phyloP scores from a whole-genome alignment of 1,140 invertebrate genomes.

The Drosophila mojavensis region DNA sequence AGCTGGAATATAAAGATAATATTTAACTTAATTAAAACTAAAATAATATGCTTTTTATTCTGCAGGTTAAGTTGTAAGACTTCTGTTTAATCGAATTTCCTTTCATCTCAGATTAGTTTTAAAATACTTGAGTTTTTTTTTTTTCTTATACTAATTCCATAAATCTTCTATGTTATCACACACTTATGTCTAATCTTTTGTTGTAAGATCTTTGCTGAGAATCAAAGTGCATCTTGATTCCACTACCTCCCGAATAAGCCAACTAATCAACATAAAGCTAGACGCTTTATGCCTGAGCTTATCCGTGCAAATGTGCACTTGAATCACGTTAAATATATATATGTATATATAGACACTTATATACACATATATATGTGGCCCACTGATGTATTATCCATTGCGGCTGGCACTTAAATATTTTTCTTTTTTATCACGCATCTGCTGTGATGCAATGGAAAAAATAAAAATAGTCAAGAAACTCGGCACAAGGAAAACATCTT shows the following conservation, averaged over 20 bases:
- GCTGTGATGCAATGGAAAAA: slow-evolving; percentile 67
- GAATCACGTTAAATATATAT: neutral
- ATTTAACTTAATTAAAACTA: neutral
- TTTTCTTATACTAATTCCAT: too few species aligned
- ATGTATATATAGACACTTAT: neutral
- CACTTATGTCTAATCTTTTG: neutral
- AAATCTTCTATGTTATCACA: neutral
- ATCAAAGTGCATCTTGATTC: too few species aligned
- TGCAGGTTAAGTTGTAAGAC: too few species aligned
- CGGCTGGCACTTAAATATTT: slow-evolving; percentile 42
- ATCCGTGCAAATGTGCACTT: slow-evolving; percentile 21
- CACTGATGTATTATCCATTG: slow-evolving; percentile 26
- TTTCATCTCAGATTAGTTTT: neutral
- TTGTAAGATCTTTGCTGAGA: neutral
- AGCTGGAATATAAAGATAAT: too few species aligned
- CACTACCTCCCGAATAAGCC: slow-evolving; percentile 11
- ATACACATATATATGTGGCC: slow-evolving; percentile 13
- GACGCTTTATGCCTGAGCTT: slow-evolving; percentile 22
- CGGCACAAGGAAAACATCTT: slow-evolving; percentile 72
- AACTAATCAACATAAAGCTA: slow-evolving; percentile 31
- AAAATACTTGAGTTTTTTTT: neutral
- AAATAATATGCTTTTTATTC: too few species aligned
- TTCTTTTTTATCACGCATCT: slow-evolving; percentile 34
- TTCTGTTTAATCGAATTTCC: too few species aligned
- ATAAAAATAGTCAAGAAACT: slow-evolving; percentile 28